Conservation (phyloP, 1,140 invertebrate species). For the Eriocheir sinensis region DNA sequence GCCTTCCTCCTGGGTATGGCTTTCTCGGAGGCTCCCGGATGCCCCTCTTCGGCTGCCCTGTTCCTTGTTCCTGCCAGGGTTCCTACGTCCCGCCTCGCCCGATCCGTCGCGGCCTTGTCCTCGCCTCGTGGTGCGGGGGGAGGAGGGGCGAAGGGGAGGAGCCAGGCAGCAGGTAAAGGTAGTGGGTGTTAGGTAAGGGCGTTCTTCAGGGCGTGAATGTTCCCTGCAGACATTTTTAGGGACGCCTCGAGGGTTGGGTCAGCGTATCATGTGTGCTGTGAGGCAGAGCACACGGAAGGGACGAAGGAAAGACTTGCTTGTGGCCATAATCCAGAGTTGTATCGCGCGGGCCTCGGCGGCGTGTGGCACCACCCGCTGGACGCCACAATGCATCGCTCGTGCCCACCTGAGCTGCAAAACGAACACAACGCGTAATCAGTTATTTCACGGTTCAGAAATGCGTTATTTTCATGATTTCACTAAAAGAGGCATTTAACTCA, state of each 20-base stretch:
- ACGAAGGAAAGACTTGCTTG: not conserved
- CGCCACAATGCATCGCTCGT: not conserved
- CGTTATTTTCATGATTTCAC: not conserved
- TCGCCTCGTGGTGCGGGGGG: not conserved
- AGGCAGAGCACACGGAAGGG: not conserved
- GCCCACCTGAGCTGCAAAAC: not conserved
- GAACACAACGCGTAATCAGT: not conserved
- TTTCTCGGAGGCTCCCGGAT: not conserved
- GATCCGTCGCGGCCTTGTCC: not conserved
- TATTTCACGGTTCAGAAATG: not conserved
- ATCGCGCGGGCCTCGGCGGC: not conserved
- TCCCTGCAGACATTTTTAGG: not conserved
- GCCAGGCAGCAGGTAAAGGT: not conserved
- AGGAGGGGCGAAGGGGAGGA: not conserved
- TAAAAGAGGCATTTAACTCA: too few species aligned
- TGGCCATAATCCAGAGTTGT: not conserved
- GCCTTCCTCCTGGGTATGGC: not conserved
- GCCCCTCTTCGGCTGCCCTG: not conserved
- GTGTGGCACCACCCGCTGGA: not conserved
- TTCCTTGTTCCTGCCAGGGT: not conserved
- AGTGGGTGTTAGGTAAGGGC: not conserved
- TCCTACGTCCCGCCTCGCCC: not conserved
- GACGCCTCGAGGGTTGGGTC: not conserved
- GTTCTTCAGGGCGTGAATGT: not conserved
- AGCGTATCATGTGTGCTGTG: not conserved